Conservation (phyloP, 2,888 invertebrate species). For the Drosophila mettleri region DNA sequence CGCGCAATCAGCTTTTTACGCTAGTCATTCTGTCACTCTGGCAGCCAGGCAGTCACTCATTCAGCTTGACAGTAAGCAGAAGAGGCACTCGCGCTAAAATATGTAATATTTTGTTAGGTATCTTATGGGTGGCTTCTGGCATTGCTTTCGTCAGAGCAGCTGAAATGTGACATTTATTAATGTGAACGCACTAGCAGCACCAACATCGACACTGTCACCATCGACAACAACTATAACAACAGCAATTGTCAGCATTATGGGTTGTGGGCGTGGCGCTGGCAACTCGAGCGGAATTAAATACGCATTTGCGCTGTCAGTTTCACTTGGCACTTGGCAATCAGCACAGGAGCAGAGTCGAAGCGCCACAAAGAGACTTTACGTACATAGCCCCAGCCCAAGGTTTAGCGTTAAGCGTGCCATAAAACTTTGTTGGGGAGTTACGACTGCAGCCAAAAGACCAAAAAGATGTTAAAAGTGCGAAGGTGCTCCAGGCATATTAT, state of each 20-base stretch:
- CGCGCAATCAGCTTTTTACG: conserved; percentile 59
- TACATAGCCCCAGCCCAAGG: conserved; percentile 8
- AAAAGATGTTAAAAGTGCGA: conserved; percentile 66
- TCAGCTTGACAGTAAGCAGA: conserved; percentile 19
- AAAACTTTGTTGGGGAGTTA: conserved; percentile 55
- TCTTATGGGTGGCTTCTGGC: conserved; percentile 16
- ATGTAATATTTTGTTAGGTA: conserved; percentile 60
- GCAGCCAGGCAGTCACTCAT: conserved; percentile 24
- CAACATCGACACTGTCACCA: conserved; percentile 15
- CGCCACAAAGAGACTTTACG: conserved; percentile 44
- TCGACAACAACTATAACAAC: conserved; percentile 8
- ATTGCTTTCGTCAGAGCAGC: conserved; percentile 47
- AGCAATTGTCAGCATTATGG: conserved; percentile 15
- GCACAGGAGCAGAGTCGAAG: conserved; percentile 20
- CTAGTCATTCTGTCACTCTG: conserved; percentile 35
- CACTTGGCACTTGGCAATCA: conserved; percentile 38
- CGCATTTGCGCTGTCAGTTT: conserved; percentile 72
- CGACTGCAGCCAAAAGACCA: conserved; percentile 25
- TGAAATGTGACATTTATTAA: conserved; percentile 76
- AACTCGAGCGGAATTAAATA: conserved; percentile 71
- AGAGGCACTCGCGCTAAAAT: conserved; percentile 35
- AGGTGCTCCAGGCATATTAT: conserved; percentile 73
- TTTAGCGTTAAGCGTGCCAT: conserved; percentile 55
- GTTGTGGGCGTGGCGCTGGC: conserved; percentile 51
- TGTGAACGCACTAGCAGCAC: conserved; percentile 62